phyloP scores from a whole-genome alignment of 2,113 vertebrate species.

The Centrocercus urophasianus region DNA sequence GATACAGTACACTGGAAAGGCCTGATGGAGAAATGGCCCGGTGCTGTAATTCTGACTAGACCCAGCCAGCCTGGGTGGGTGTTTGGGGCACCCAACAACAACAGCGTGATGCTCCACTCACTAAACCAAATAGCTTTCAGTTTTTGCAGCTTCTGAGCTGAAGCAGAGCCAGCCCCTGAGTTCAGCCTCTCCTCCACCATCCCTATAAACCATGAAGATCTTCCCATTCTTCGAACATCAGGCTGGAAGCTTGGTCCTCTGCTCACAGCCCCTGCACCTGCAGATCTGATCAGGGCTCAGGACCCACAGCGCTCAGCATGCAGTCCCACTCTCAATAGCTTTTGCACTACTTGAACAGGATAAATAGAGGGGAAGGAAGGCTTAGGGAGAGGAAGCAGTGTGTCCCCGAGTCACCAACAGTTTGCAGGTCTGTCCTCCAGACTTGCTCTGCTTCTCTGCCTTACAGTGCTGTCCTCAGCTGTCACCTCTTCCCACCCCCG shows the following conservation, averaged over 20 bases:
- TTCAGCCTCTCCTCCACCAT: neutral
- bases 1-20: rapidly evolving
- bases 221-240: neutral
- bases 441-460: neutral
- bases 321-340: neutral
- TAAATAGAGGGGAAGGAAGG: neutral
- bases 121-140: neutral
- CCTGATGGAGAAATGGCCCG: neutral
- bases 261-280: neutral
- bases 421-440: slow-evolving; percentile 22
- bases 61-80: neutral
- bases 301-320: rapidly evolving
- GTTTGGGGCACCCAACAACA: neutral
- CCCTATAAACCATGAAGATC: neutral
- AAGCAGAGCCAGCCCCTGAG: neutral
- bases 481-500: neutral
- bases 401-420: neutral
- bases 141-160: neutral
- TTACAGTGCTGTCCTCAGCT: neutral
- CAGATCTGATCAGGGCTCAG: rapidly evolving
- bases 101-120: rapidly evolving
- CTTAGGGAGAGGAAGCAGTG: neutral
- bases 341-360: neutral
- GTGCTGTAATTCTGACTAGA: neutral
- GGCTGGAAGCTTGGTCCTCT: neutral